Evolutionary conservation across 2,113 vertebrate genomes (phyloP).

Genomic region (Phalacrocorax brasilianus): DNA sequence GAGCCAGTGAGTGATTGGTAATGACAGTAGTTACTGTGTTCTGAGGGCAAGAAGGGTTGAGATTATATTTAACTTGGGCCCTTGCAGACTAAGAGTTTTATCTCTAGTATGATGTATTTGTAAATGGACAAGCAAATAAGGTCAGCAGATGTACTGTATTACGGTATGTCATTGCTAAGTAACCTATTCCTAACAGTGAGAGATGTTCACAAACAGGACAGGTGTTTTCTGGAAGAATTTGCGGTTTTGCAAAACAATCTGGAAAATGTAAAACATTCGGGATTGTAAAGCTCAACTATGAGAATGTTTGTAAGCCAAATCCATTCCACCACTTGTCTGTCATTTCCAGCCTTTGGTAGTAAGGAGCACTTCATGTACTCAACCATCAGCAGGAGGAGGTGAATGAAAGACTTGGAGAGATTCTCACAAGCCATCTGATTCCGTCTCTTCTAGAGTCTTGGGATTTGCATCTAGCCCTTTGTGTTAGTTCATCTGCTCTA

Average conservation of each 20-base stretch:
- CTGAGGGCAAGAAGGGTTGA: background rate
- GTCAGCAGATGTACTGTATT: background rate
- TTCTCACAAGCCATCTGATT: background rate
- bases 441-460: background rate
- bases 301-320: background rate
- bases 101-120: background rate
- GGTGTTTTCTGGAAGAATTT: background rate
- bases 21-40: background rate
- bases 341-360: background rate
- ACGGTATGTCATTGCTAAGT: background rate
- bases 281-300: background rate
- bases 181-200: background rate
- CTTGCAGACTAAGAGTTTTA: background rate
- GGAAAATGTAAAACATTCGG: background rate
- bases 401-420: background rate
- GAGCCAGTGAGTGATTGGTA: background rate
- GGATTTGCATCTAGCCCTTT: background rate
- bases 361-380: background rate
- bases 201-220: background rate
- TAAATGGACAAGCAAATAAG: background rate
- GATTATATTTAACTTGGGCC: background rate
- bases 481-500: background rate
- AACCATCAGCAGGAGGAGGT: background rate
- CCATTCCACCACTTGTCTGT: background rate
- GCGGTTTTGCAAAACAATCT: background rate